Base-by-base conservation (phyloP, 2,797 vertebrate genomes). In the Tapera naevia region DNA sequence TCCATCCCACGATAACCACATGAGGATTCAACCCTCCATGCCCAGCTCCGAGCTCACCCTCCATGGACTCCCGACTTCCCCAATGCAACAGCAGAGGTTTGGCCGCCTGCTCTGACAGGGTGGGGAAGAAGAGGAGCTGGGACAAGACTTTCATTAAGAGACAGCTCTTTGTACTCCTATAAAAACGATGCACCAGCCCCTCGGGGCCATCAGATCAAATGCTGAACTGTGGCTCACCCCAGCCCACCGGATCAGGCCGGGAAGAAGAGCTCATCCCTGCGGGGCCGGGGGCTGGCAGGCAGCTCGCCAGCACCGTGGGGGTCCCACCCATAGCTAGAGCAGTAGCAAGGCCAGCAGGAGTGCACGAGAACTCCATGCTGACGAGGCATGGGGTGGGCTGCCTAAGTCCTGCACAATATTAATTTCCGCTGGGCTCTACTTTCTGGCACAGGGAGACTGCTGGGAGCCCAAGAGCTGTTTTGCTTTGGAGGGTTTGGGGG, bases 201-300 rank as follows among this genome's bases (percentile, higher is more conserved):
- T 93, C 3, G 23, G 95, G 97, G 97, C 97, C 61, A 7, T 95
- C 95, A 97, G 92, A 97, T 96, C 96, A 97, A 97, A 96, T 89
- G 87, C 70, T 97, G 96, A 97, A 97, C 97, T 97, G 85, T 4
- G 1, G 74, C 92, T 97, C 95, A 97, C 96, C 97, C 95, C 89
- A 1, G 57, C 88, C 94, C 64, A 2, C 71, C 32, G 37, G 84
- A 95, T 92, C 92, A 93, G 82, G 79, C 72, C 2, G 10, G 91
- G 85, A 88, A 95, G 85, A 54, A 86, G 80, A 69, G 65, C 82
- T 58, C 18, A 72, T 87, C 81, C 95, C 89, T 4, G 23, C n/a
- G 2, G 91, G 73, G 71, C 67, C 2, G 15, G 85, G 83, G 84
- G 93, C 33, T 1, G 51, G 43, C 8, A 23, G 43, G 82, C 1